phyloP scores from a whole-genome alignment of 2,797 vertebrate species.

The Peromyscus aztecus region DNA sequence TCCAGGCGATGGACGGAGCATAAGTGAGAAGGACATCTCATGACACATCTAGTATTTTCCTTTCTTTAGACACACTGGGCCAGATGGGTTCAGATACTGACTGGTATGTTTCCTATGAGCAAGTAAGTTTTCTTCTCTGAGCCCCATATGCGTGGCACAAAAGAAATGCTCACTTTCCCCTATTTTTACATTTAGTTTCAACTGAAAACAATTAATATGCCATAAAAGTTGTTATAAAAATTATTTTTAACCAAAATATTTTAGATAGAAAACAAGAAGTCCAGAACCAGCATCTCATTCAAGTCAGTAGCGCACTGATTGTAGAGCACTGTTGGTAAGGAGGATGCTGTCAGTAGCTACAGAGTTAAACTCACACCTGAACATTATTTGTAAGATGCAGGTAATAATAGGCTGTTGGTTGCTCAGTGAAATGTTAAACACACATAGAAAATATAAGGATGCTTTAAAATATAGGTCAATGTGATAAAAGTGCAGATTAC shows the following conservation, averaged over 20 bases:
- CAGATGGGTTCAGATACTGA: neutral
- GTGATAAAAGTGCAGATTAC: neutral
- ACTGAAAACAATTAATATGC: constrained; percentile 1
- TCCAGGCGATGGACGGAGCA: neutral
- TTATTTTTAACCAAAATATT: neutral
- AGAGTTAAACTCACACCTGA: neutral
- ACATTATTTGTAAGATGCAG: neutral
- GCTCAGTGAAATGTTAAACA: neutral
- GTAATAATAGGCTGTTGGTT: neutral
- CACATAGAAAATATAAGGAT: neutral
- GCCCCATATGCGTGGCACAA: neutral
- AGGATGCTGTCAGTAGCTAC: neutral
- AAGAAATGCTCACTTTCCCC: neutral
- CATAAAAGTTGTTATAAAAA: neutral
- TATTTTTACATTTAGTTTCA: neutral
- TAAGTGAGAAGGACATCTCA: neutral
- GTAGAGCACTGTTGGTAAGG: neutral
- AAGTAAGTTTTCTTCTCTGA: neutral
- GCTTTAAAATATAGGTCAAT: neutral
- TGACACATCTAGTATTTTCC: neutral
- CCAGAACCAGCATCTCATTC: neutral
- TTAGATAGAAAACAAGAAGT: neutral
- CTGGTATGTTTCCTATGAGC: neutral
- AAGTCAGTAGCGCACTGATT: neutral
- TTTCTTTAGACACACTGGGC: neutral